Base-by-base conservation (phyloP, 2,113 vertebrate genomes). In the Burhinus bistriatus region DNA sequence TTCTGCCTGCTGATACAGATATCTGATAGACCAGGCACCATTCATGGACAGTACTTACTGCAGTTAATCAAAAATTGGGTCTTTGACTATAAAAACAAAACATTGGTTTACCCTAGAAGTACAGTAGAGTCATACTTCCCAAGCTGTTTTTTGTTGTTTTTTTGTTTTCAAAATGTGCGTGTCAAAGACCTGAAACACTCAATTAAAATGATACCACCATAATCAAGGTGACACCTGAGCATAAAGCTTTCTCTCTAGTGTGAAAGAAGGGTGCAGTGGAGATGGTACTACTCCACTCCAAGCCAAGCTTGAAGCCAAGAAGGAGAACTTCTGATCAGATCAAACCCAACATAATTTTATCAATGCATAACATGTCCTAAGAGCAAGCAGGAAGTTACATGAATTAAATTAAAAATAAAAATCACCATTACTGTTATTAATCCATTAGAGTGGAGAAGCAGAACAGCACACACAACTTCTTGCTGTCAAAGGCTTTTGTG, bases 11-110 rank as follows among this genome's bases (percentile, higher is more conserved):
- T 92, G 64, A 91, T 95, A 93, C 79, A 77, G 94, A 96, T 90
- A 98, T 92, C 97, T 66, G 97, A 97, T 80, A 98, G 97, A 91
- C 52, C 78, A 95, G 93, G 91, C 64, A 83, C 51, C 40, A 15
- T 58, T 69, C 79, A 9, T 2, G 52, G 45, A 38, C 93, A 87
- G 59, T 30, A 9, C 75, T 87, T 64, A 76, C 75, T 72, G 82
- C 70, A 83, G 78, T 51, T 40, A 21, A 89, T 25, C 62, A 58
- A 89, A 94, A 84, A 70, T 13, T 29, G 52, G 11, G 26, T 93
- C 86, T 96, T 94, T 61, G 90, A 21, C 44, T 21, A 23, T 6
- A 72, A 79, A 93, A 97, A 83, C 26, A 77, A 85, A 83, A 55
- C 4, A 38, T 15, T 62, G 32, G 9, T 40, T 81, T 84, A 77